phyloP scores from a whole-genome alignment of 2,888 invertebrate species.

The Chymomyza caudatula region DNA sequence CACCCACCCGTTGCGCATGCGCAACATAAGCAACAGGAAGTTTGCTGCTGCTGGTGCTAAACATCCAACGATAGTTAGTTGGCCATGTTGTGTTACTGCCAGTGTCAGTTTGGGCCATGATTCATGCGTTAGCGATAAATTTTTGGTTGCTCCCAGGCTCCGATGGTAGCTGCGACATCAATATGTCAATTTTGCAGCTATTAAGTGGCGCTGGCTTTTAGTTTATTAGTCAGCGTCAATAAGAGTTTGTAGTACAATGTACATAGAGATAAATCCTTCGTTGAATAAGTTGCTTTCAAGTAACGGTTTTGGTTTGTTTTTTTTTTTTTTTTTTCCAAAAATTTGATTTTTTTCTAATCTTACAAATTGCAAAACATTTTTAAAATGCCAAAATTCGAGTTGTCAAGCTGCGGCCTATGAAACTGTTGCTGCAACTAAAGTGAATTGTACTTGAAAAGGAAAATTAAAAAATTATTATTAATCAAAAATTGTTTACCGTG shows the following conservation, averaged over 20 bases:
- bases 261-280: background rate
- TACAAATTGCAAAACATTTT: background rate
- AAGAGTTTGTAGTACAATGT: background rate
- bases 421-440: too few relatives aligned
- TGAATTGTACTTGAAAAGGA: too few relatives aligned
- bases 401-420: too few relatives aligned
- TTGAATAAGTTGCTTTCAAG: background rate
- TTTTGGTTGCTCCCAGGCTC: background rate
- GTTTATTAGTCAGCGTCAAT: background rate
- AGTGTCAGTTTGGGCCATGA: background rate
- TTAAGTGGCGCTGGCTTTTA: conserved; percentile 14
- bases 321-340: too few relatives aligned
- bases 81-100: background rate
- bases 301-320: too few relatives aligned
- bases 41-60: background rate
- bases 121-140: background rate
- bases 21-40: background rate
- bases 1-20: conserved; percentile 8
- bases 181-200: conserved; percentile 12
- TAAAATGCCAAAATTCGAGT: too few relatives aligned
- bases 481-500: too few relatives aligned
- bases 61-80: background rate
- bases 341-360: background rate
- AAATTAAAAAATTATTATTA: too few relatives aligned
- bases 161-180: background rate